These are phyloP conservation scores for Martes martes DNA, from an alignment of 2,113 vertebrate species.

Conservation along the genomic window DNA sequence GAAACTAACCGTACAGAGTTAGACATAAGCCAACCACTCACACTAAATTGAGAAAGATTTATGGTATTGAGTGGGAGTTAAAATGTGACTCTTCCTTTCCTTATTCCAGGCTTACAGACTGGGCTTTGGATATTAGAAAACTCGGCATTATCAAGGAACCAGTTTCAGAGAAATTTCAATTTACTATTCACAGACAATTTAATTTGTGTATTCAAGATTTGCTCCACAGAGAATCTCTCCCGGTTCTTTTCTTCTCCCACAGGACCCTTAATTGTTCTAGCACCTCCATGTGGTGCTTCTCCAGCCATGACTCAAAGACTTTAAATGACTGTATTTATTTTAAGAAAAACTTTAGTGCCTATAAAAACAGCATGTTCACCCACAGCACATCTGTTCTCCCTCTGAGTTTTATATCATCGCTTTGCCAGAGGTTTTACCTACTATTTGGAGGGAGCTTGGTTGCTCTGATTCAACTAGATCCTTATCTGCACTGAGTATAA, in stretches of 20 bases:
- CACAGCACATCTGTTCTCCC: constrained; percentile 45
- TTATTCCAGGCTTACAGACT: not conserved
- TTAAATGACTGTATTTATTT: constrained; percentile 63
- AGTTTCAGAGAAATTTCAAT: not conserved
- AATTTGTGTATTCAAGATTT: constrained; percentile 35
- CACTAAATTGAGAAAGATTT: not conserved
- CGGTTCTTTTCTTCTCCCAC: not conserved
- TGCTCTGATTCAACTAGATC: constrained; percentile 23
- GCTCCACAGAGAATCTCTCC: constrained; percentile 25
- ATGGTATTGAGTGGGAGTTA: not conserved
- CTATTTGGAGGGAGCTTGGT: not conserved
- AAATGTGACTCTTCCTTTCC: not conserved
- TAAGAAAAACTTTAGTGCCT: constrained; percentile 52
- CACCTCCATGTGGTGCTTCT: constrained; percentile 46
- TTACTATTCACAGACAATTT: constrained; percentile 45
- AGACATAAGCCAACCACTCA: not conserved
- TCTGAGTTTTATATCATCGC: constrained; percentile 15
- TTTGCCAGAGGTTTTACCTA: constrained; percentile 41
- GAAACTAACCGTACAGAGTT: not conserved
- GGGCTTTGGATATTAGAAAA: not conserved
- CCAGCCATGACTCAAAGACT: constrained; percentile 50
- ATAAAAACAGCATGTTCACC: constrained; percentile 58
- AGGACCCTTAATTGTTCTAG: constrained; percentile 50
- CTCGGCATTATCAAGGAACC: not conserved
- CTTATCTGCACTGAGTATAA: not conserved